Conservation (phyloP, 2,888 invertebrate species). For the Aphelenchoides bicaudatus region DNA sequence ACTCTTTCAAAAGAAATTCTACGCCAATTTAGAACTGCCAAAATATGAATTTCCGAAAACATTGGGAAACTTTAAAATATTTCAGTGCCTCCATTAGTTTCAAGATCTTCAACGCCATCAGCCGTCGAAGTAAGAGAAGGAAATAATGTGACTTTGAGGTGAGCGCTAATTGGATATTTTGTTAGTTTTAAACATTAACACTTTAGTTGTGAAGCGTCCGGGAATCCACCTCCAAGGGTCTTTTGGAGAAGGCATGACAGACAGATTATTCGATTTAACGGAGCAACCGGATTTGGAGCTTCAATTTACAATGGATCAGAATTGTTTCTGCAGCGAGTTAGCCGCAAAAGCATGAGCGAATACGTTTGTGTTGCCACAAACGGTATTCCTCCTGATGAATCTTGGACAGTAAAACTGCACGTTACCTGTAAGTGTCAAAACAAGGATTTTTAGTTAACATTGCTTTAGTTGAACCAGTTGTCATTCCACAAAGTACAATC, state of each 20-base stretch:
- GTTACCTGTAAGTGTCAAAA: slow-evolving; percentile 51
- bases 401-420: slow-evolving; percentile 58
- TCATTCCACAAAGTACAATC: slow-evolving; percentile 45
- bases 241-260: slow-evolving; percentile 57
- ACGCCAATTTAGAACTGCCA: too few relatives aligned
- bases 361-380: slow-evolving; percentile 59
- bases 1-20: too few relatives aligned
- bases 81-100: slow-evolving; percentile 86
- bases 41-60: neutral
- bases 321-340: slow-evolving; percentile 49
- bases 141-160: slow-evolving; percentile 58
- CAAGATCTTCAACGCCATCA: slow-evolving; percentile 79
- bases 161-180: too few relatives aligned
- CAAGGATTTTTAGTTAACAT: slow-evolving; percentile 5
- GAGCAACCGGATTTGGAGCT: slow-evolving; percentile 59
- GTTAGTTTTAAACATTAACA: too few relatives aligned
- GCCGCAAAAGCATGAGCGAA: slow-evolving; percentile 58
- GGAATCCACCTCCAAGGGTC: slow-evolving; percentile 54
- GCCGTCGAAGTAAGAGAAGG: slow-evolving; percentile 73
- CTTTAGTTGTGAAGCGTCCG: slow-evolving; percentile 58
- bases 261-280: slow-evolving; percentile 58
- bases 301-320: slow-evolving; percentile 54
- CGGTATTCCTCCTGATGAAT: slow-evolving; percentile 59
- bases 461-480: slow-evolving; percentile 51
- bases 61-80: neutral